These are phyloP conservation scores for Lagria hirta DNA, from an alignment of 2,888 invertebrate genomes.

Conservation along the genomic window DNA sequence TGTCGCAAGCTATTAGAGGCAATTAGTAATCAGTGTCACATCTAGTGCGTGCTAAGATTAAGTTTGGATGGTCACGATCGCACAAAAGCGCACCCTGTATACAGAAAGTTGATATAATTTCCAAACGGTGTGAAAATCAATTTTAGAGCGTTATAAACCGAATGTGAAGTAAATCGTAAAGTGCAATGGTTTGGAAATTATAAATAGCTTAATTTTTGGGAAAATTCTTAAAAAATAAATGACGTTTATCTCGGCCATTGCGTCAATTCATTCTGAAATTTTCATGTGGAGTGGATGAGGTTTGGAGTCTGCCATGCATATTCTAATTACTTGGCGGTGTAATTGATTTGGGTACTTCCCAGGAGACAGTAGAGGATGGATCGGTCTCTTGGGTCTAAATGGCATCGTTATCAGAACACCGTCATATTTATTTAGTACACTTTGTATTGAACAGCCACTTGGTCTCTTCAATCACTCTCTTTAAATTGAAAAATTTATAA, in stretches of 20 bases:
- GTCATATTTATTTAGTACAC: constrained; percentile 36
- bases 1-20: constrained; percentile 51
- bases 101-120: too few species aligned
- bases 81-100: background rate
- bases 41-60: constrained; percentile 43
- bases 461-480: constrained; percentile 23
- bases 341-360: constrained; percentile 44
- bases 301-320: constrained; percentile 32
- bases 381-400: constrained; percentile 38
- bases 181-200: constrained; percentile 42
- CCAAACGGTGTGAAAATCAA: constrained; percentile 25
- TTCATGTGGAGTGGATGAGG: constrained; percentile 9
- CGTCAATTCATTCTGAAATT: constrained; percentile 6
- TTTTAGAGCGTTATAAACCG: constrained; percentile 17
- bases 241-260: constrained; percentile 9
- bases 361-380: constrained; percentile 37
- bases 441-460: constrained; percentile 34
- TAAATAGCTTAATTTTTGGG: constrained; percentile 43
- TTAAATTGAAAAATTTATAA: too few species aligned
- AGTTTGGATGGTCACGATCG: constrained; percentile 21
- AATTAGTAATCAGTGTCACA: constrained; percentile 53
- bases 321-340: constrained; percentile 44
- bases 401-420: constrained; percentile 36
- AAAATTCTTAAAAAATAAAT: constrained; percentile 31
- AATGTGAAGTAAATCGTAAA: constrained; percentile 39